These are phyloP conservation scores for Anhinga anhinga DNA, from an alignment of 2,113 vertebrate genomes.

Conservation along the genomic window DNA sequence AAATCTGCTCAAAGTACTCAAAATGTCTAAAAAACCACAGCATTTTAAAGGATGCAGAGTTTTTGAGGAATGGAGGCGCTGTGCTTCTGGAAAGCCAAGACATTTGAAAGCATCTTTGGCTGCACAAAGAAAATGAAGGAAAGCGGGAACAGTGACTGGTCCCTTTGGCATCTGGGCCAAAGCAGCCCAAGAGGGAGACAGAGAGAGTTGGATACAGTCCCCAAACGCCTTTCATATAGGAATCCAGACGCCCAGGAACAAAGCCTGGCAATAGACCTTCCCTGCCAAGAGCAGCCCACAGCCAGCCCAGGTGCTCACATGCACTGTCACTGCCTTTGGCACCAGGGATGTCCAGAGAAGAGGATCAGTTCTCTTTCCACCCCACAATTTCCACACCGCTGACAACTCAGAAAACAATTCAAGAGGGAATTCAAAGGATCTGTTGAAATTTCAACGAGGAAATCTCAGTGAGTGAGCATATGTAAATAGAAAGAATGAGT, in stretches of 20 bases:
- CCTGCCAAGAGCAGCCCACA: constrained; percentile 22
- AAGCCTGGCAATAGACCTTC: neutral
- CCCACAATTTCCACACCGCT: constrained; percentile 51
- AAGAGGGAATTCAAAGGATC: constrained; percentile 64
- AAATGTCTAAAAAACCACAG: neutral
- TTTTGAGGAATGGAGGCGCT: neutral
- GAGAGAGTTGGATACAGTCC: neutral
- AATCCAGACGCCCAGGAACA: constrained; percentile 37
- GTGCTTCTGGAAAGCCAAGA: neutral
- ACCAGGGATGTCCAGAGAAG: constrained; percentile 20
- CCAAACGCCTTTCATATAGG: constrained; percentile 20
- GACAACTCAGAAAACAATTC: constrained; percentile 54
- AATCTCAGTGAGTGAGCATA: constrained; percentile 48
- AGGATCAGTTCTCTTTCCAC: constrained; percentile 44
- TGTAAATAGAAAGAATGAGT: constrained; percentile 73
- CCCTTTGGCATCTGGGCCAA: neutral
- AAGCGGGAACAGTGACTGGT: neutral
- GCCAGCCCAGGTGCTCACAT: constrained; percentile 56
- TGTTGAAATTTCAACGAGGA: constrained; percentile 57
- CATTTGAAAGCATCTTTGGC: neutral
- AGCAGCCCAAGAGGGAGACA: neutral
- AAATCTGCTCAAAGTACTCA: neutral
- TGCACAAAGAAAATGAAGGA: neutral
- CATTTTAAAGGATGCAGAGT: neutral
- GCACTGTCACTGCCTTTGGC: constrained; percentile 33